phyloP scores from a whole-genome alignment of 2,113 vertebrate species.

The Serinus canaria region DNA sequence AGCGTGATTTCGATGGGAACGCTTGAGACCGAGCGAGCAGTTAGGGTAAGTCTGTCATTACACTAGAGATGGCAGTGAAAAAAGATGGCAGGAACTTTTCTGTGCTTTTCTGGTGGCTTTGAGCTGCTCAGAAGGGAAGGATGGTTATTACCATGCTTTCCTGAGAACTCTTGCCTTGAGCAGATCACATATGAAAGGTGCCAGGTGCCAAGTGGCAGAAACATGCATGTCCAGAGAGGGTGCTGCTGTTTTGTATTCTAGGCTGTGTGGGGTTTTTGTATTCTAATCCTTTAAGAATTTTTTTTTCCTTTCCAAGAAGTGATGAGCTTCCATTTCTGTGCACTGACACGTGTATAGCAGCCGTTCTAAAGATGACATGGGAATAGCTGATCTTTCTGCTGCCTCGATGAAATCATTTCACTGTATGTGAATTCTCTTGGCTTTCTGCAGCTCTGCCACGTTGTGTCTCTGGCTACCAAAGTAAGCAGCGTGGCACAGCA shows the following conservation, averaged over 20 bases:
- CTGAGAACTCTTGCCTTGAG: not conserved
- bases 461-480: not conserved
- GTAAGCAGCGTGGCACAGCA: not conserved
- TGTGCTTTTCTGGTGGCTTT: not conserved
- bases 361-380: not conserved
- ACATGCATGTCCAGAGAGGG: accelerated
- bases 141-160: not conserved
- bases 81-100: not conserved
- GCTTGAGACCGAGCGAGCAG: not conserved
- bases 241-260: not conserved
- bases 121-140: not conserved
- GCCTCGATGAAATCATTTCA: not conserved
- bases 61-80: not conserved
- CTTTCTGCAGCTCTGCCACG: not conserved
- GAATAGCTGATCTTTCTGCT: not conserved
- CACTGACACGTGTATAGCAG: not conserved
- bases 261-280: not conserved
- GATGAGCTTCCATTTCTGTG: not conserved
- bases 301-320: not conserved
- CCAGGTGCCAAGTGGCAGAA: not conserved
- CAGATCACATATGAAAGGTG: not conserved
- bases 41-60: not conserved
- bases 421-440: not conserved
- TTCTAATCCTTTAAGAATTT: not conserved
- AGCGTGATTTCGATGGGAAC: not conserved